A percentile compares a stretch with the other conserved stretches of the same genome.
These are phyloP conservation scores for Dione juno DNA, from an alignment of 2,888 invertebrate species.

Conservation along the genomic window DNA sequence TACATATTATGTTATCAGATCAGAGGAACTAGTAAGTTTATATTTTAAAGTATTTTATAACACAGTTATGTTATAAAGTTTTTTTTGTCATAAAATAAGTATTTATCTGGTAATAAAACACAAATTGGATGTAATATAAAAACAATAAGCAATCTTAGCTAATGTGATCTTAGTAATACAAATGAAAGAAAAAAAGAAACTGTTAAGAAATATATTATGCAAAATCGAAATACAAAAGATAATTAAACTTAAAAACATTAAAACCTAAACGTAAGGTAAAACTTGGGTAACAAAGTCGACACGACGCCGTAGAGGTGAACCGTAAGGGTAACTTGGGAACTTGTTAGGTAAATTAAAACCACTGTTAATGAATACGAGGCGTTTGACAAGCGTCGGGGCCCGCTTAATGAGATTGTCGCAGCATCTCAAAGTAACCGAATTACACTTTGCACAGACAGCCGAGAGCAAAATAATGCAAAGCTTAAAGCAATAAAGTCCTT, in stretches of 20 bases:
- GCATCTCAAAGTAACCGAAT: conserved; percentile 83
- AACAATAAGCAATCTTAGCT: no score
- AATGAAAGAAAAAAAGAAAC: no score
- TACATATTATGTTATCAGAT: no score
- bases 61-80: no score
- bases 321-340: conserved; percentile 28
- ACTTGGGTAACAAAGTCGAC: conserved; percentile 6
- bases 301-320: conserved; percentile 11
- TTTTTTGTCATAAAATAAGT: no score
- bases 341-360: conserved; percentile 36
- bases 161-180: no score
- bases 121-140: no score
- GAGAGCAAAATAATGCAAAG: conserved; percentile 80
- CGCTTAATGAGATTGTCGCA: conserved; percentile 81
- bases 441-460: conserved; percentile 77
- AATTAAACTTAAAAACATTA: neutral
- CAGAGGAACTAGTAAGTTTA: no score
- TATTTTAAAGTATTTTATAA: no score
- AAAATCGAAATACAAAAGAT: neutral
- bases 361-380: conserved; percentile 61
- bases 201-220: neutral
- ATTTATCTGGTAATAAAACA: no score
- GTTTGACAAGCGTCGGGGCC: conserved; percentile 75
- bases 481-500: conserved; percentile 76
- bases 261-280: conserved; percentile 1